Evolutionary conservation across 1,140 invertebrate genomes (phyloP).

Genomic region (Araneus ventricosus): DNA sequence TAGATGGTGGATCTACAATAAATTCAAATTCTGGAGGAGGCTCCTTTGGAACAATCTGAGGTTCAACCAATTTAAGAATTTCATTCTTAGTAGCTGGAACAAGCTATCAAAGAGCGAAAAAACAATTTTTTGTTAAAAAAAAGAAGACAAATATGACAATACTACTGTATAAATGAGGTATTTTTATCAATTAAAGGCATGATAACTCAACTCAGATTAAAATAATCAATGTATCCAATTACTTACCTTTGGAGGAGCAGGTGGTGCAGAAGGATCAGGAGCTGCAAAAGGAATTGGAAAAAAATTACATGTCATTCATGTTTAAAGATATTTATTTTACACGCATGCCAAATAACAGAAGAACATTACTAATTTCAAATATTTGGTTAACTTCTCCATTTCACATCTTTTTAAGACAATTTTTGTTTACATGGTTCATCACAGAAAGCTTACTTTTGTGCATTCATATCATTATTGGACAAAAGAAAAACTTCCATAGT

Average conservation of each 20-base stretch:
- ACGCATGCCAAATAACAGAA: neutral
- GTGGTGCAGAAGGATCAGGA: constrained; percentile 55
- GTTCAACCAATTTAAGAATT: constrained; percentile 91
- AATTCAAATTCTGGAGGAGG: constrained; percentile 98
- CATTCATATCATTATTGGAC: too few species aligned
- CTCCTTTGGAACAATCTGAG: constrained; percentile 95
- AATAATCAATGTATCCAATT: neutral
- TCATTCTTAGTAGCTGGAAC: constrained; percentile 86
- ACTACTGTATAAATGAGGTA: neutral
- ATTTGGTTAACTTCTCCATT: neutral
- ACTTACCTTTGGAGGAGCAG: constrained; percentile 72
- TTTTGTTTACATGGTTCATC: too few species aligned
- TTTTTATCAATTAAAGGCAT: neutral
- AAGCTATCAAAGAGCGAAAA: constrained; percentile 19
- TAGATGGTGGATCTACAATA: constrained; percentile 98
- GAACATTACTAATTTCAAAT: neutral
- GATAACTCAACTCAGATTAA: neutral
- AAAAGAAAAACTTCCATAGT: too few species aligned
- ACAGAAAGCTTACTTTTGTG: too few species aligned
- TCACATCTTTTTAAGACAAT: too few species aligned
- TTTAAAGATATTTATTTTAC: too few species aligned
- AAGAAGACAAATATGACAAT: neutral
- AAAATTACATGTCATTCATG: neutral
- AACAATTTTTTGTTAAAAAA: neutral
- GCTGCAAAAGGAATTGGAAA: constrained; percentile 80